Conservation (phyloP, 2,888 invertebrate species). For the Megastigmus dorsalis region DNA sequence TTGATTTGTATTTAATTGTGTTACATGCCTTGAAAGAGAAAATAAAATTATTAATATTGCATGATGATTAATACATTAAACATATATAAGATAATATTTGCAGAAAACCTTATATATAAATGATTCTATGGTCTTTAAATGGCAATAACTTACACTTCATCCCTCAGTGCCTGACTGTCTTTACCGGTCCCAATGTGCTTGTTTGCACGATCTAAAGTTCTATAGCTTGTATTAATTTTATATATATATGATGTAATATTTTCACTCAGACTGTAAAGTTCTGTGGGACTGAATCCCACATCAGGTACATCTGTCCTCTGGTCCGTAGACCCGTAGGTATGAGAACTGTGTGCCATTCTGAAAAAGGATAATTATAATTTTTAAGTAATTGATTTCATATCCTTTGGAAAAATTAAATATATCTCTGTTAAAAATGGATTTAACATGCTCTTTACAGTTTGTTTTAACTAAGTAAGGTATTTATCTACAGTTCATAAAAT, state of each 20-base stretch:
- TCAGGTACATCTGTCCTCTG: slow-evolving; percentile 78
- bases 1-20: slow-evolving; percentile 84
- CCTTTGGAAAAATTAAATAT: too few species aligned
- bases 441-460: too few species aligned
- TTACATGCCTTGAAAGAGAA: slow-evolving; percentile 79
- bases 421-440: too few species aligned
- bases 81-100: background rate
- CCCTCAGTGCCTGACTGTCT: slow-evolving; percentile 82
- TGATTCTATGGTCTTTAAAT: background rate
- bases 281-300: slow-evolving; percentile 84
- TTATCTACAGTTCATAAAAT: too few species aligned
- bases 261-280: slow-evolving; percentile 86
- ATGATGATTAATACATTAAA: slow-evolving; percentile 1
- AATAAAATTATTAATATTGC: slow-evolving; percentile 19
- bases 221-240: slow-evolving; percentile 84
- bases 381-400: too few species aligned
- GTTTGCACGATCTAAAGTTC: slow-evolving; percentile 82
- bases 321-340: slow-evolving; percentile 73
- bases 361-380: background rate
- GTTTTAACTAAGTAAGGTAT: too few species aligned
- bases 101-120: slow-evolving; percentile 5
- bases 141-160: slow-evolving; percentile 77
- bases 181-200: slow-evolving; percentile 85
- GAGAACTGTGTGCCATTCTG: slow-evolving; percentile 71
- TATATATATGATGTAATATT: slow-evolving; percentile 88